Evolutionary conservation across 1,140 invertebrate species (phyloP).

Genomic region (Subanguina moxae): DNA sequence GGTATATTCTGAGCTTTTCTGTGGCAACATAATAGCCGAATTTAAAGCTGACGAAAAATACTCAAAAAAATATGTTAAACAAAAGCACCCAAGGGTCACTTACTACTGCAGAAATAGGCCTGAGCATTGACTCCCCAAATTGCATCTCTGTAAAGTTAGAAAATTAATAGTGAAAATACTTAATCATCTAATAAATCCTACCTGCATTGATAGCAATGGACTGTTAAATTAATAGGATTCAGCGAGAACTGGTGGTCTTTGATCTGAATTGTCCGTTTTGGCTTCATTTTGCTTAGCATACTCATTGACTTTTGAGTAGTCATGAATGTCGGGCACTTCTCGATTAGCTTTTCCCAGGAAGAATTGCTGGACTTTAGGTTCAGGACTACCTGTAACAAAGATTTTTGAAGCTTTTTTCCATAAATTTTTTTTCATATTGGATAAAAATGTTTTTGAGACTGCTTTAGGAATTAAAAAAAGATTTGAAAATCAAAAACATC

Average conservation of each 20-base stretch:
- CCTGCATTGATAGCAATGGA: slow-evolving; percentile 80
- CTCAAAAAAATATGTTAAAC: not conserved
- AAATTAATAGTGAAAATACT: not conserved
- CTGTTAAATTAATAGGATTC: slow-evolving; percentile 81
- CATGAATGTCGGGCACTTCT: slow-evolving; percentile 58
- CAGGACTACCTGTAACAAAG: slow-evolving; percentile 47
- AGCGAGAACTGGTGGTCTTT: slow-evolving; percentile 83
- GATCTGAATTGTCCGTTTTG: slow-evolving; percentile 61
- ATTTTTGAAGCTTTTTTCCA: slow-evolving; percentile 15
- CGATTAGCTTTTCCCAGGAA: slow-evolving; percentile 52
- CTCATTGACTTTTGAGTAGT: slow-evolving; percentile 29
- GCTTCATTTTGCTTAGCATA: slow-evolving; percentile 13
- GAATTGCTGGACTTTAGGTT: slow-evolving; percentile 40
- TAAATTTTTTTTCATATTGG: slow-evolving; percentile 13
- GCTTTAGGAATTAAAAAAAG: too few relatives aligned
- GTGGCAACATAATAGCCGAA: too few relatives aligned
- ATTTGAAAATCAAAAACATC: too few relatives aligned
- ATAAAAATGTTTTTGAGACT: too few relatives aligned
- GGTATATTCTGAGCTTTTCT: not conserved
- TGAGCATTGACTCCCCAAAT: slow-evolving; percentile 76
- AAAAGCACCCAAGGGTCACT: slow-evolving; percentile 18
- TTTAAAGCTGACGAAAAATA: not conserved
- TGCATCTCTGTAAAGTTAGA: slow-evolving; percentile 67
- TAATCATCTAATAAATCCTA: not conserved
- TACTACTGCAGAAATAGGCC: slow-evolving; percentile 57